phyloP scores from a whole-genome alignment of 2,113 vertebrate species.

The Rhea americana region DNA sequence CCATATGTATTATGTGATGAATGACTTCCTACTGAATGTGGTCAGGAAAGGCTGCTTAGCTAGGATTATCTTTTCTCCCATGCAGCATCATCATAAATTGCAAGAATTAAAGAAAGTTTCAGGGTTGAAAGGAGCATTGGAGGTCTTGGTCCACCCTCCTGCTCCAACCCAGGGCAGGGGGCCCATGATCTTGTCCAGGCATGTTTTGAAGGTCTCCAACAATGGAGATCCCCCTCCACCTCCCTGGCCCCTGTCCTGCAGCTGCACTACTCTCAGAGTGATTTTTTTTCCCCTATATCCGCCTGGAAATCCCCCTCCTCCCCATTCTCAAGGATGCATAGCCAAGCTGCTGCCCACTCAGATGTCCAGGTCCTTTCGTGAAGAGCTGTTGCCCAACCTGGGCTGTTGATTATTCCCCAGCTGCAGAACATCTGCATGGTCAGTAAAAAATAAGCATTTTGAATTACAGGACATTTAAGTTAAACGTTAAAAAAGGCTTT shows the following conservation, averaged over 20 bases:
- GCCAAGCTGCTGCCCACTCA: too few relatives aligned
- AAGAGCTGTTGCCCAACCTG: too few relatives aligned
- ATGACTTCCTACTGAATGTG: background rate
- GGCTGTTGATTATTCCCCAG: background rate
- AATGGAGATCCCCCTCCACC: background rate
- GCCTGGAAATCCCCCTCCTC: background rate
- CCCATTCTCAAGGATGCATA: background rate
- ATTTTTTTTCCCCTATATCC: background rate
- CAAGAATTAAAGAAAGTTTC: background rate
- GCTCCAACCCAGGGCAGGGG: background rate
- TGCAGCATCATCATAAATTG: background rate
- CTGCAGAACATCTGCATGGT: background rate
- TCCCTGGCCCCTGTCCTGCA: background rate
- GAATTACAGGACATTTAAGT: background rate
- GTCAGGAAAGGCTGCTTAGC: background rate
- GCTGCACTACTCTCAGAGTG: accelerated
- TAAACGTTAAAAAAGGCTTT: background rate
- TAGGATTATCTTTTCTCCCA: background rate
- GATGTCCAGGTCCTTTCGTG: too few relatives aligned
- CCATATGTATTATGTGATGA: background rate
- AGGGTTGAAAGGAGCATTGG: background rate
- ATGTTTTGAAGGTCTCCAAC: background rate
- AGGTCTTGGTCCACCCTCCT: background rate
- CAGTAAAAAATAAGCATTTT: background rate
- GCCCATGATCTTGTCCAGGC: background rate